Evolutionary conservation across 2,888 invertebrate species (phyloP), one percentile per base, ranked within the genome.

Genomic region (Geophilus truncorum): DNA sequence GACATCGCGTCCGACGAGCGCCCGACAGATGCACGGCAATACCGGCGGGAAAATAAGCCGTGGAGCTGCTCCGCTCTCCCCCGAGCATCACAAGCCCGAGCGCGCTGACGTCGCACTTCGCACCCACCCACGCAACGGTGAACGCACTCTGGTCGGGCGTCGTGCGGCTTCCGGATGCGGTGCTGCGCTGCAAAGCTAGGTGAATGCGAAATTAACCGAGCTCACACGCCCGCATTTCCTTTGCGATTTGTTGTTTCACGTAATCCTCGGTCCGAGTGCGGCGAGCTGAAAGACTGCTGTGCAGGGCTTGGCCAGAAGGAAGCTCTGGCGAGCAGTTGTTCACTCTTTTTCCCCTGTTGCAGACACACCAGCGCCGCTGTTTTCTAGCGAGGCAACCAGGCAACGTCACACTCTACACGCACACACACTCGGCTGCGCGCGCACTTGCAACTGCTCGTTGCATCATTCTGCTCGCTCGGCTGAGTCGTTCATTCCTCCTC

Each of bases 1-100:
- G 80, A 80, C 80, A 80, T 80, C 23, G 70, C 70, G 70, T 25
- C 25, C 70, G 25, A 25, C 25, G 25, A 25, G 0, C 70, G 70
- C 12, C 70, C 70, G 70, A 70, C 28, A 25, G 28, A 28, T 15
- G 70, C 70, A 70, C 70, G 70, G 70, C 70, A 25, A 70, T 12
- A 70, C 70, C 70, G 70, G n/a, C 9, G 70, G 70, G 28, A 70
- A 15, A 0, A n/a, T 1, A 25, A 15, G 70, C 15, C 70, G 70
- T 70, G 25, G 28, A 23, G 70, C 70, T 70, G 28, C 70, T 9
- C 70, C 5, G 15, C 28, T 12, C 25, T 70, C 70, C 70, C 70
- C 70, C 12, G 70, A 70, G 70, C 70, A 70, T 70, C 70, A 70
- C 70, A 62, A 62, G 57, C 57, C 15, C 21, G 21, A 18, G 18